These are phyloP conservation scores for Trogon surrucura DNA, from an alignment of 2,113 vertebrate species.

Conservation along the genomic window DNA sequence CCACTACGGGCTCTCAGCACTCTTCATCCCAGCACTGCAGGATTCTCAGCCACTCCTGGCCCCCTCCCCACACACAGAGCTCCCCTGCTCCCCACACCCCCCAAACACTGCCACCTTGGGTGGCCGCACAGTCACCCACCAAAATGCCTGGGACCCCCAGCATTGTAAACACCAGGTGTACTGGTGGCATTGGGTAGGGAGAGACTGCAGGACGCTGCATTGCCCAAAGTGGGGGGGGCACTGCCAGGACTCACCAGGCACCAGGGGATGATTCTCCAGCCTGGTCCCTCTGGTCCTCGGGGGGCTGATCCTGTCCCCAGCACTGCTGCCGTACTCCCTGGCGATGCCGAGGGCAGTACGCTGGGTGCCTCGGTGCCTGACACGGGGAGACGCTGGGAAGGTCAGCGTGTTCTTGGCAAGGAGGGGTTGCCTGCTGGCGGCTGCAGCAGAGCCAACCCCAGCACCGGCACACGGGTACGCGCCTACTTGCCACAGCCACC, in stretches of 20 bases:
- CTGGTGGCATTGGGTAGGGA: neutral
- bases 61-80: neutral
- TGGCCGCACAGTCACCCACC: neutral
- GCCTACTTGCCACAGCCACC: neutral
- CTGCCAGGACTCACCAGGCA: neutral
- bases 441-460: neutral
- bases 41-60: neutral
- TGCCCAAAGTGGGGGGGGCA: neutral
- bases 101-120: neutral
- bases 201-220: neutral
- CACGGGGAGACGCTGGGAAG: neutral
- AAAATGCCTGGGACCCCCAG: accelerated
- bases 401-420: slow-evolving; percentile 48
- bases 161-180: neutral
- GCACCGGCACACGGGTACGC: neutral
- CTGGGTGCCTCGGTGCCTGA: neutral
- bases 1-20: accelerated
- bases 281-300: neutral
- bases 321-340: accelerated
- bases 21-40: neutral
- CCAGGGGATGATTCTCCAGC: neutral
- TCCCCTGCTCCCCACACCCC: neutral
- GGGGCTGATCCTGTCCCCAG: neutral
- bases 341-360: accelerated
- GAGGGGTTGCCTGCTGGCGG: neutral